Percentiles rank a stretch among this genome's conserved stretches.
Conservation (phyloP, 2,888 invertebrate genomes). For the Apoda limacodes region DNA sequence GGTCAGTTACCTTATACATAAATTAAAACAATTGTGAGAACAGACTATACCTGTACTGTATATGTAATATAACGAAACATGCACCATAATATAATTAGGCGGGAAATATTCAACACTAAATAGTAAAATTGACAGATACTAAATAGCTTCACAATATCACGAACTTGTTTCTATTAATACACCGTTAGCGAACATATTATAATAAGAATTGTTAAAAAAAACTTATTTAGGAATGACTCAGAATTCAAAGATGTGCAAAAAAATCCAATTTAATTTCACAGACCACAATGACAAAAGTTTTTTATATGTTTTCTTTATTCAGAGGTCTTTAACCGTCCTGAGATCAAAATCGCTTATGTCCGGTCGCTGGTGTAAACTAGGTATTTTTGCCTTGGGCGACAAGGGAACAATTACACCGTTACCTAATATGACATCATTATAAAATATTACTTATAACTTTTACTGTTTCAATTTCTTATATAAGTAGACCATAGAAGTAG, state of each 20-base stretch:
- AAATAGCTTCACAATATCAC: constrained; percentile 3
- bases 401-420: constrained; percentile 27
- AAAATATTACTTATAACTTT: too few species aligned
- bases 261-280: constrained; percentile 7
- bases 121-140: neutral
- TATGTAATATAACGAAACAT: too few species aligned
- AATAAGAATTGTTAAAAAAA: constrained; percentile 1
- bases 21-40: too few species aligned
- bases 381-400: constrained; percentile 32
- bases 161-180: neutral
- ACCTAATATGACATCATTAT: too few species aligned
- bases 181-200: constrained; percentile 1
- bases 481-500: too few species aligned
- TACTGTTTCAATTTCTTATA: too few species aligned
- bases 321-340: constrained; percentile 43
- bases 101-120: too few species aligned
- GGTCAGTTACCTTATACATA: too few species aligned
- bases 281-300: constrained; percentile 22
- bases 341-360: constrained; percentile 37
- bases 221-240: constrained; percentile 2
- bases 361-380: constrained; percentile 26
- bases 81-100: too few species aligned
- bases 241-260: constrained; percentile 5
- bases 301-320: constrained; percentile 22
- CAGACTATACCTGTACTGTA: too few species aligned